phyloP scores from a whole-genome alignment of 2,113 vertebrate species.

The Daubentonia madagascariensis region DNA sequence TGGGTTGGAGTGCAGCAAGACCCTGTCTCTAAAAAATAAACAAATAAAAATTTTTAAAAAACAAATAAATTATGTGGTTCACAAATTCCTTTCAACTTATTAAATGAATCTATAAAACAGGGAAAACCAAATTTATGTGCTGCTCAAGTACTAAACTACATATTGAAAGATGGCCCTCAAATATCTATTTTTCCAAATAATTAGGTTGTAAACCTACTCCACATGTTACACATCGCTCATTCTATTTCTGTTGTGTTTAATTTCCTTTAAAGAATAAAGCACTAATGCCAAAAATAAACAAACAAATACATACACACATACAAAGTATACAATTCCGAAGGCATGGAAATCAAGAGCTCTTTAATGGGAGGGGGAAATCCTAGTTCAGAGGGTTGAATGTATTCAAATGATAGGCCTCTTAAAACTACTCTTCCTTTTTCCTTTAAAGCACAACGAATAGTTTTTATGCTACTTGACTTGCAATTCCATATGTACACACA shows the following conservation, averaged over 20 bases:
- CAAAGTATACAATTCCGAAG: background rate
- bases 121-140: background rate
- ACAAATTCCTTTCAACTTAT: slow-evolving; percentile 19
- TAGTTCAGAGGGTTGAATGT: slow-evolving; percentile 11
- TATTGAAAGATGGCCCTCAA: slow-evolving; percentile 18
- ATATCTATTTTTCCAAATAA: slow-evolving; percentile 26
- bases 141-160: background rate
- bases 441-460: slow-evolving; percentile 7
- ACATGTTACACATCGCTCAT: background rate
- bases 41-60: too few relatives aligned
- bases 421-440: background rate
- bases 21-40: too few relatives aligned
- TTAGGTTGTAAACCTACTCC: slow-evolving; percentile 26
- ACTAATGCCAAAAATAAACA: background rate
- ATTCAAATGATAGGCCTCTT: background rate
- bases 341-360: slow-evolving; percentile 33
- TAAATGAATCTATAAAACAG: slow-evolving; percentile 30
- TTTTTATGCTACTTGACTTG: background rate
- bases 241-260: slow-evolving; percentile 21
- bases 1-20: too few relatives aligned
- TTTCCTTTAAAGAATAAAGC: slow-evolving; percentile 43
- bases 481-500: background rate
- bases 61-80: background rate
- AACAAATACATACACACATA: background rate
- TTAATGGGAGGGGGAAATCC: background rate